phyloP scores from a whole-genome alignment of 2,113 vertebrate genomes.

The Amphilophus citrinellus region DNA sequence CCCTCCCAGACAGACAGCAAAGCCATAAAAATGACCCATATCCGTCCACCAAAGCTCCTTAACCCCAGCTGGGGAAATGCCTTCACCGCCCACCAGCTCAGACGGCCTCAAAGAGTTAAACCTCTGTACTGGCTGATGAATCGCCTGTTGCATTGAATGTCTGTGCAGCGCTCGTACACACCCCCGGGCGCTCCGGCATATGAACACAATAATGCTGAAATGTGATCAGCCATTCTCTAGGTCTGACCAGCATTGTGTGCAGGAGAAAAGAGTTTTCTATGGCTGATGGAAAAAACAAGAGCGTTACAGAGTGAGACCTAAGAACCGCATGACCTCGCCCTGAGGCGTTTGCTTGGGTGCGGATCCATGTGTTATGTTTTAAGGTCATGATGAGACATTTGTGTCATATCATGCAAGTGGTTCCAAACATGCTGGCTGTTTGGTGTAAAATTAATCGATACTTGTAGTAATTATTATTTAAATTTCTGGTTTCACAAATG shows the following conservation, averaged over 20 bases:
- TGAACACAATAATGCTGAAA: conserved; percentile 75
- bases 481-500: no score
- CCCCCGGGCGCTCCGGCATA: conserved; percentile 51
- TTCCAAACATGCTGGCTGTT: background rate
- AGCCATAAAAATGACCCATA: conserved; percentile 30
- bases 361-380: background rate
- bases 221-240: conserved; percentile 60
- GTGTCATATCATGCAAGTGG: background rate
- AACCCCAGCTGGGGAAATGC: conserved; percentile 20
- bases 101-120: conserved; percentile 45
- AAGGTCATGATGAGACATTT: background rate
- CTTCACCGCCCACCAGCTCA: conserved; percentile 18
- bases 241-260: conserved; percentile 57
- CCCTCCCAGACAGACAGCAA: background rate
- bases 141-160: conserved; percentile 31
- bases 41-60: conserved; percentile 9
- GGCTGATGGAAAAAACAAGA: conserved; percentile 35
- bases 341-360: conserved; percentile 21
- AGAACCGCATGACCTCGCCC: conserved; percentile 41
- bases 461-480: background rate
- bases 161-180: conserved; percentile 16
- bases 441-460: background rate
- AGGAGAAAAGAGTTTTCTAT: conserved; percentile 57
- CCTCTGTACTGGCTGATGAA: conserved; percentile 25
- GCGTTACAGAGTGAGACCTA: conserved; percentile 17